Base-by-base conservation (phyloP, 2,888 invertebrate species). In the Tetropium fuscum region DNA sequence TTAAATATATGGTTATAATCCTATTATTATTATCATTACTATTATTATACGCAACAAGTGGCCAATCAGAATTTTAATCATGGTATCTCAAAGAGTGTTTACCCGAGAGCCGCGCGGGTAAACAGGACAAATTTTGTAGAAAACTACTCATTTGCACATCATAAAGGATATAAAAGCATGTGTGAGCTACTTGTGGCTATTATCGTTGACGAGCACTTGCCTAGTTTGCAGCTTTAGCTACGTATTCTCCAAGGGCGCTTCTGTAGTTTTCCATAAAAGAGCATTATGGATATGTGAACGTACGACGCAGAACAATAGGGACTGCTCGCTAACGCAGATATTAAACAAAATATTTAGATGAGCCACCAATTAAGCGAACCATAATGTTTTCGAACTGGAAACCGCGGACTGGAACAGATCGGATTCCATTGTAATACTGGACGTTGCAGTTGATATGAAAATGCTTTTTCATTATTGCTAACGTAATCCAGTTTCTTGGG, bases 111-210 rank as follows among this genome's bases (percentile, higher is more conserved):
- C 47, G 57, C 59, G 58, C 69, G 68, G 64, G 74, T 70, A 76
- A 77, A 77, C 78, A 76, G 76, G 77, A 77, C 76, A 76, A 78
- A 77, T 78, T 77, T 77, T 74, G 74, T 74, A 78, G 74, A 78
- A 79, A 78, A 78, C 74, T 74, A 74, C 74, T 74, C 74, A 63
- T 71, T 78, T 71, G n/a, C 69, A 75, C 76, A 73, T 77, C 72
- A 76, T 77, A 78, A 78, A 75, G 74, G 71, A 76, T 74, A 77
- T 76, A 74, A 77, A 78, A 77, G 76, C 73, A 73, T 76, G 76
- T 76, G 77, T 76, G 73, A 78, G 77, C 76, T 79, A 79, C 80
- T 79, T 79, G 78, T 78, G 75, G 76, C 77, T 76, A 80, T 80
- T 79, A 79, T 78, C 77, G 76, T 70, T 75, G 76, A 77, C 76